Conservation (phyloP, 2,888 invertebrate genomes). For the Thymelicus acteon region DNA sequence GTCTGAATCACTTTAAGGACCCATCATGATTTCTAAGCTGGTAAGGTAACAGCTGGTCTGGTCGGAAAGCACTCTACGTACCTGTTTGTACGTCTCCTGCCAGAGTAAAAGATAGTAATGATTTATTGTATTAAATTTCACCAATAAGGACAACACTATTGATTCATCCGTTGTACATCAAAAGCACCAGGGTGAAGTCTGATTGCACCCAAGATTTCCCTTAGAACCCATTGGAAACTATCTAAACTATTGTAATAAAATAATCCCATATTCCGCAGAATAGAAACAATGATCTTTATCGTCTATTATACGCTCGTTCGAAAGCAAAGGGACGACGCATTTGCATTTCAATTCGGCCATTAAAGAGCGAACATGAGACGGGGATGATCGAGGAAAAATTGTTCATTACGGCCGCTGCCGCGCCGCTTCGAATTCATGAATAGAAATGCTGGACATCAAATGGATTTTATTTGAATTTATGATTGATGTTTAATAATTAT, state of each 20-base stretch:
- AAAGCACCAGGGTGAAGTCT: too few relatives aligned
- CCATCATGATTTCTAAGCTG: too few relatives aligned
- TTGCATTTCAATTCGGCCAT: slow-evolving; percentile 60
- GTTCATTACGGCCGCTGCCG: slow-evolving; percentile 50
- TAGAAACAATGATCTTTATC: slow-evolving; percentile 10
- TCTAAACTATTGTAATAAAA: slow-evolving; percentile 5
- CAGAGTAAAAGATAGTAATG: too few relatives aligned
- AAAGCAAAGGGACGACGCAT: slow-evolving; percentile 41
- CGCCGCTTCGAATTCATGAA: slow-evolving; percentile 61
- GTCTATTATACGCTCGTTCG: slow-evolving; percentile 16
- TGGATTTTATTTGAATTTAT: slow-evolving; percentile 24
- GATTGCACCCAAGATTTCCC: too few relatives aligned
- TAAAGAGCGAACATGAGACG: slow-evolving; percentile 55
- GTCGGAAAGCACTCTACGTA: too few relatives aligned
- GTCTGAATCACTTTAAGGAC: too few relatives aligned
- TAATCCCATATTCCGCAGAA: neutral
- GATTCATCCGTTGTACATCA: too few relatives aligned
- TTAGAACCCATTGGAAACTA: neutral
- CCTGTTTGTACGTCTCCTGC: too few relatives aligned
- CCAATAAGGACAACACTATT: too few relatives aligned
- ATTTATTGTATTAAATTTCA: too few relatives aligned
- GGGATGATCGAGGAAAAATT: slow-evolving; percentile 54
- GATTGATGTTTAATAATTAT: slow-evolving; percentile 15
- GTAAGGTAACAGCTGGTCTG: too few relatives aligned
- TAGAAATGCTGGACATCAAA: slow-evolving; percentile 41